Percentiles rank a stretch among this genome's conserved stretches.
phyloP scores from a whole-genome alignment of 2,113 vertebrate species.

The Phylloscopus trochiloides region DNA sequence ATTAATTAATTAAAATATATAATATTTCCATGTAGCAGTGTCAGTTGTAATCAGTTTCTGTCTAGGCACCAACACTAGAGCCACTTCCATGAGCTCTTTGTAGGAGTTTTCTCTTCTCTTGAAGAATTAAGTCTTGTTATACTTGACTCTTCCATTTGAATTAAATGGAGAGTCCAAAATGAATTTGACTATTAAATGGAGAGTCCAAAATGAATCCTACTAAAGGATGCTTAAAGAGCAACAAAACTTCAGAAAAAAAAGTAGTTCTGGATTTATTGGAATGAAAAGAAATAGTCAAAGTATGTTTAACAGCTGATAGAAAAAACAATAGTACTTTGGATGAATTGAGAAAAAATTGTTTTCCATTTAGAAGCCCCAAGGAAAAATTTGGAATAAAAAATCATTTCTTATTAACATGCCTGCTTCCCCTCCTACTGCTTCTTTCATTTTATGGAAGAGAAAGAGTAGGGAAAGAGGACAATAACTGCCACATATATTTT shows the following conservation, averaged over 20 bases:
- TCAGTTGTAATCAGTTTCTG: background rate
- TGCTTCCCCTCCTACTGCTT: rapidly evolving
- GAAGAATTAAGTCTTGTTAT: background rate
- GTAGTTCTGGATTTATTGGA: background rate
- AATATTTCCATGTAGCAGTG: background rate
- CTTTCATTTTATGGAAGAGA: background rate
- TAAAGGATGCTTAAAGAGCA: background rate
- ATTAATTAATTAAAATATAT: slow-evolving; percentile 15
- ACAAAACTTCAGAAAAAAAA: background rate
- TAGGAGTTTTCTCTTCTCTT: background rate
- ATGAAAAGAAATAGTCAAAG: background rate
- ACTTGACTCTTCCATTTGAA: background rate
- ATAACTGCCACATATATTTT: background rate
- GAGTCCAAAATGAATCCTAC: background rate
- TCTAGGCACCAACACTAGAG: background rate
- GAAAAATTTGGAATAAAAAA: background rate
- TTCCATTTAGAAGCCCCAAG: background rate
- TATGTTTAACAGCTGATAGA: background rate
- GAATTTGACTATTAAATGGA: background rate
- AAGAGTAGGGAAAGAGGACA: background rate
- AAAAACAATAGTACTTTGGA: background rate
- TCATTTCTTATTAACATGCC: rapidly evolving
- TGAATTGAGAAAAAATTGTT: background rate
- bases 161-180: background rate
- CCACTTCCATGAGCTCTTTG: background rate